Evolutionary conservation across 2,888 invertebrate species (phyloP), one percentile per base, ranked within the genome.

Genomic region (Sphaerophoria taeniata): DNA sequence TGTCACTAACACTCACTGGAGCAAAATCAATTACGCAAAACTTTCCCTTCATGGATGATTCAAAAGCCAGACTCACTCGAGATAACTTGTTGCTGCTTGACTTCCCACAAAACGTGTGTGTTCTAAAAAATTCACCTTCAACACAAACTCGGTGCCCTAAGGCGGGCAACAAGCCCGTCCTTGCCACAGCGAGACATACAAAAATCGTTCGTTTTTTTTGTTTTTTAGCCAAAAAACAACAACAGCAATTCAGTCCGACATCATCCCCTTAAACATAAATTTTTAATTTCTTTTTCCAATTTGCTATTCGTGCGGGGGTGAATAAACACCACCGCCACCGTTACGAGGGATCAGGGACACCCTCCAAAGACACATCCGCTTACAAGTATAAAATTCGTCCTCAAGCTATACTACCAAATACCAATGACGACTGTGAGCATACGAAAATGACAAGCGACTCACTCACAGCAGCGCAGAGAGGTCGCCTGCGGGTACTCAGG

Each of bases 271-370:
- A n/a, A 60, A 78, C 71, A 86, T 82, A 81, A 70, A 86, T 86
- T 82, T 86, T 86, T 86, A 86, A 86, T 86, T 86, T 82, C 69
- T 77, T 81, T 85, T 86, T 86, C 55, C 82, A 78, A 86, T 86
- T 86, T 82, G 65, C 70, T 65, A 75, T 74, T 71, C 60, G 82
- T 78, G 81, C 82, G 80, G 86, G 81, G 82, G 86, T 56, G 65
- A 76, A 56, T 49, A 47, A 34, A 72, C 75, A 71, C 60, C 33
- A 34, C 61, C 31, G n/a, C n/a, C n/a, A n/a, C n/a, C n/a, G n/a
- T n/a, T n/a, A 43, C 2, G 7, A 39, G 39, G 39, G 1, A 39
- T 24, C 39, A 60, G 24, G 51, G 63, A 76, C 85, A 76, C 75
- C 79, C 76, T 76, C 67, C 55, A 67, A 69, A 72, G 49, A 72